Base-by-base conservation (phyloP, 2,113 vertebrate genomes). In the Pseudolaguvia tuberculata region DNA sequence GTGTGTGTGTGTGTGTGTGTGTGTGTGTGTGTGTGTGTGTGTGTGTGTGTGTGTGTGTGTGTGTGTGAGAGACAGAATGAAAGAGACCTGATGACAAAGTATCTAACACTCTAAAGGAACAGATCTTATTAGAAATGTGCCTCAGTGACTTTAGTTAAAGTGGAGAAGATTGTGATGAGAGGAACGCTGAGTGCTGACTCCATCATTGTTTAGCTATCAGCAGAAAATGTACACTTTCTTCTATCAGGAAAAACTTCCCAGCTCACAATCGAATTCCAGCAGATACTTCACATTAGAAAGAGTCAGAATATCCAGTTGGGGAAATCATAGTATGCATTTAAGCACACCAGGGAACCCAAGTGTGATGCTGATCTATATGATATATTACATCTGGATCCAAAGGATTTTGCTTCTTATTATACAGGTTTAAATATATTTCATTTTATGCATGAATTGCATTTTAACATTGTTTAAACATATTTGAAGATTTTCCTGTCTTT, bases 201-300 rank as follows among this genome's bases (percentile, higher is more conserved):
- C 20, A 63, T 63, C 59, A 14, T 21, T 62, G 12, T 62, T n/a
- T 21, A 62, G 59, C 11, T 62, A 42, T 42, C n/a, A 62, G 59
- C 29, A 62, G 27, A 59, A 59, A 35, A 59, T 8, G 18, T 29
- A 59, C 2, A 35, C 17, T 63, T 39, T 13, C 35, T 21, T 62
- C 11, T 21, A 62, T 21, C 20, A 62, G 20, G 29, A 45, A 63
- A 45, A n/a, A 63, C 13, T 39, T 63, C 15, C 39, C 39, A 63
- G 39, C 42, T 66, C 39, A 62, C 31, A 62, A 39, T 10, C 12
- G 58, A 61, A 18, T 20, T 57, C 23, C 56, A 57, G 56, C 13
- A 62, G 31, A 62, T 39, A n/a, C 9, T 62, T 62, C 31, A 62
- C 31, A 5, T 62, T 35, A 35, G 58, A 20, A 29, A 35, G 12